phyloP scores from a whole-genome alignment of 2,113 vertebrate genomes.

The Paramormyrops kingsleyae region DNA sequence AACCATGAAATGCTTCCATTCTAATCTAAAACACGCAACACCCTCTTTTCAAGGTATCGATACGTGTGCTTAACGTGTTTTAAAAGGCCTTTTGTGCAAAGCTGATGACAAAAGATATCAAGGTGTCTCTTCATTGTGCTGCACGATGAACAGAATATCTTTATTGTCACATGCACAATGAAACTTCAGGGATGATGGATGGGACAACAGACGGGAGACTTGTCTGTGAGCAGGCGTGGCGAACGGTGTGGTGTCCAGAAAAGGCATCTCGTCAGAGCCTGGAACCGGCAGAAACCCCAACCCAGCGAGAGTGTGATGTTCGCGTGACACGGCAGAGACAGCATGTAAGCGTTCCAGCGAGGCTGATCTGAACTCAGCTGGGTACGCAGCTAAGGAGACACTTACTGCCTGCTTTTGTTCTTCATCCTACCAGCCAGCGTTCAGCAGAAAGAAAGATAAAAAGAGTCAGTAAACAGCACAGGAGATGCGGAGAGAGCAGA shows the following conservation, averaged over 20 bases:
- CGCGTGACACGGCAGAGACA: too few relatives aligned
- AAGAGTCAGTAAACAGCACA: conserved; percentile 38
- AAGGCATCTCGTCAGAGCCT: background rate
- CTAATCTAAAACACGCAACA: background rate
- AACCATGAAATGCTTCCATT: background rate
- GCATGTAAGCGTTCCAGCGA: background rate
- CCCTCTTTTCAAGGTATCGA: background rate
- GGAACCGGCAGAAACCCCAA: background rate
- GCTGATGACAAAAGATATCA: background rate
- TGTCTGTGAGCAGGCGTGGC: background rate
- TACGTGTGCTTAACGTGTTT: background rate
- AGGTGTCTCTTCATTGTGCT: background rate
- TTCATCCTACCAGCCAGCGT: conserved; percentile 73
- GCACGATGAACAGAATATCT: background rate
- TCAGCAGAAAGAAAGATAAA: conserved; percentile 25
- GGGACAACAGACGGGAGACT: background rate
- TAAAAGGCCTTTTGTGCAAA: background rate
- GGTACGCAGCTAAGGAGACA: conserved; percentile 34
- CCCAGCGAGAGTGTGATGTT: background rate
- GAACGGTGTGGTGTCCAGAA: background rate
- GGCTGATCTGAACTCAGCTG: background rate
- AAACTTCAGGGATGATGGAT: background rate
- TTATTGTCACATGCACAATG: background rate
- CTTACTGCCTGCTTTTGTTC: conserved; percentile 98
- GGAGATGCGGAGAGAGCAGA: conserved; percentile 18